These are phyloP conservation scores for Aradophagus sp. DNA, from an alignment of 1,140 invertebrate species.

Conservation along the genomic window DNA sequence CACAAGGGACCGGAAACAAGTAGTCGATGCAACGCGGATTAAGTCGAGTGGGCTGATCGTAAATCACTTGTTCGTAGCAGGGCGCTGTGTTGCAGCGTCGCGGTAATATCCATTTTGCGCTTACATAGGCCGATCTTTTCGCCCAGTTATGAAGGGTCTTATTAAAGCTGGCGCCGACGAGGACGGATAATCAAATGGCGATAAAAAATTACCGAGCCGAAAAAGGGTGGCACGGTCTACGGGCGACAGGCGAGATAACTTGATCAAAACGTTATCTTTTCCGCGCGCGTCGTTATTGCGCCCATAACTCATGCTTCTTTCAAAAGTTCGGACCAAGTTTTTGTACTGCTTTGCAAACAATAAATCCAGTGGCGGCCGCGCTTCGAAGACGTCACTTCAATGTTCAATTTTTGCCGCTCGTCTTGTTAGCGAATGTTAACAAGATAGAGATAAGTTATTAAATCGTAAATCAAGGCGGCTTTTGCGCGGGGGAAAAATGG, in stretches of 20 bases:
- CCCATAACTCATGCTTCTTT: neutral
- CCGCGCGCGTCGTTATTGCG: neutral
- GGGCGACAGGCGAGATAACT: slow-evolving; percentile 2
- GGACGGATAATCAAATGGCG: slow-evolving; percentile 21
- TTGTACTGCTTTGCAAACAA: too few species aligned
- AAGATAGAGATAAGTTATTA: too few species aligned
- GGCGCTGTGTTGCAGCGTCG: slow-evolving; percentile 49
- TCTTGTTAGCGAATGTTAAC: too few species aligned
- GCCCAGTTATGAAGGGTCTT: slow-evolving; percentile 61
- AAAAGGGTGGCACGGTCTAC: neutral
- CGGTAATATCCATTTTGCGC: slow-evolving; percentile 71
- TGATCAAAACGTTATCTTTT: slow-evolving; percentile 12
- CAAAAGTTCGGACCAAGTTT: too few species aligned
- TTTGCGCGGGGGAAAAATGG: too few species aligned
- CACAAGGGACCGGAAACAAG: slow-evolving; percentile 47
- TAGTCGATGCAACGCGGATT: slow-evolving; percentile 62
- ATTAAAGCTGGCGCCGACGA: slow-evolving; percentile 30
- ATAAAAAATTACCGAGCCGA: slow-evolving; percentile 16
- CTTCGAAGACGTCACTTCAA: too few species aligned
- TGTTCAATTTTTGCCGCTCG: too few species aligned
- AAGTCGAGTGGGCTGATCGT: slow-evolving; percentile 64
- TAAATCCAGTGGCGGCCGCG: too few species aligned
- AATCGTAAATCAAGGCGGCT: too few species aligned
- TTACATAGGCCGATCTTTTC: slow-evolving; percentile 60
- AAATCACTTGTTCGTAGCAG: slow-evolving; percentile 67